Conservation (phyloP, 2,113 vertebrate genomes). For the Nicator chloris region DNA sequence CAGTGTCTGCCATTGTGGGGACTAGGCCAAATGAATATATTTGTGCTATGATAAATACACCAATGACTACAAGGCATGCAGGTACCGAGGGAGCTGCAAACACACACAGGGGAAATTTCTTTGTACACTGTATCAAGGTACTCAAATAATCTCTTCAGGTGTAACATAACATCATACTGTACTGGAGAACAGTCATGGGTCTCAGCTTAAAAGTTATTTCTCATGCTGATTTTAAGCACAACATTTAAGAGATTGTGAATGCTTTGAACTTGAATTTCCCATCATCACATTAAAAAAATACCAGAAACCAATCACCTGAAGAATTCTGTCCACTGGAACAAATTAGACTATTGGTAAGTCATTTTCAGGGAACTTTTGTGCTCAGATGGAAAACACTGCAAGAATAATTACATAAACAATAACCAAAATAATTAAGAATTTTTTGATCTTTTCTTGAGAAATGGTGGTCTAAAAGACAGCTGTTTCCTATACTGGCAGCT, state of each 20-base stretch:
- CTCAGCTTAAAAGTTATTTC: background rate
- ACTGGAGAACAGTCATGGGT: background rate
- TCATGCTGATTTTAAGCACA: background rate
- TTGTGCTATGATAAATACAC: background rate
- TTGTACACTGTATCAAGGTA: background rate
- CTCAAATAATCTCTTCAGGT: background rate
- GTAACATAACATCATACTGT: background rate
- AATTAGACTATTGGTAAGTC: background rate
- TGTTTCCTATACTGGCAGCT: background rate
- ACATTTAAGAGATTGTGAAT: background rate
- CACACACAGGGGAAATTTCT: background rate
- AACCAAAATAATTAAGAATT: background rate
- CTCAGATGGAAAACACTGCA: background rate
- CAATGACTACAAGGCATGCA: background rate
- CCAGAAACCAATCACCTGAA: background rate
- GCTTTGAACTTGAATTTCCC: background rate
- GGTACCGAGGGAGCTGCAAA: background rate
- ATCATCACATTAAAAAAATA: background rate
- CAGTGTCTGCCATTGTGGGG: background rate
- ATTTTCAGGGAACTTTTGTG: background rate
- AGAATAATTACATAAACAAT: background rate
- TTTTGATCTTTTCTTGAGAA: background rate
- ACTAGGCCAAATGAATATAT: background rate
- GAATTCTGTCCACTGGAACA: background rate
- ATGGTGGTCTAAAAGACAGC: background rate